Evolutionary conservation across 2,113 vertebrate species (phyloP), one percentile per base, ranked within the genome.

Genomic region (Rhombomys opimus): DNA sequence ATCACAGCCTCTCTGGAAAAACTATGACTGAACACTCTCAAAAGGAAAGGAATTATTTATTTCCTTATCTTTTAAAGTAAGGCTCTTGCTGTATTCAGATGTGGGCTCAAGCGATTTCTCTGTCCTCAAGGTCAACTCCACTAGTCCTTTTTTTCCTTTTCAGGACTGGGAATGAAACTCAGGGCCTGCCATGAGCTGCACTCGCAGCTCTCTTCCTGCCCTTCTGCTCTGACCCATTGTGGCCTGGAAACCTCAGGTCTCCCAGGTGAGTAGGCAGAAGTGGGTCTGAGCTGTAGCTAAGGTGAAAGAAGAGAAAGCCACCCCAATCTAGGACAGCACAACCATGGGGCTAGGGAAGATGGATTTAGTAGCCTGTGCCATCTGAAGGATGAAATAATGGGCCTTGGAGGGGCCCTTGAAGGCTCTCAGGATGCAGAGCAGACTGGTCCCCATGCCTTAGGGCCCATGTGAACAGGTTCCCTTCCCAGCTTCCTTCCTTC

Each of bases 401-500:
- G 90, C n/a, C 30, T 13, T 1, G 20, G 14, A n/a, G 70, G 18
- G 23, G 82, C 81, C 82, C 15, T 41, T 27, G 17, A 41, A 63
- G 23, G 73, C 65, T n/a, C 70, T 65, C 27, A 25, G 96, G n/a
- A 85, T 72, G 30, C 86, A 12, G 7, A 61, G 77, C 52, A 68
- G 95, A 46, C 84, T 38, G 46, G 70, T 20, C 38, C 96, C 35
- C 38, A n/a, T 4, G 13, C 75, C 61, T 38, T 25, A 52, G 63
- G 86, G 85, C 94, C 87, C 92, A 92, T 67, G 88, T 92, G 93
- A 96, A 96, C 92, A 94, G 80, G 72, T 93, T 89, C 67, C 84
- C 57, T 96, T 95, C 95, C 95, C 80, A 50, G 82, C 93, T 91
- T 95, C 94, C 96, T 98, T 97, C 97, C 96, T 97, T 89, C 87